Conservation (phyloP, 2,113 vertebrate species). For the Hippocampus mohnikei region DNA sequence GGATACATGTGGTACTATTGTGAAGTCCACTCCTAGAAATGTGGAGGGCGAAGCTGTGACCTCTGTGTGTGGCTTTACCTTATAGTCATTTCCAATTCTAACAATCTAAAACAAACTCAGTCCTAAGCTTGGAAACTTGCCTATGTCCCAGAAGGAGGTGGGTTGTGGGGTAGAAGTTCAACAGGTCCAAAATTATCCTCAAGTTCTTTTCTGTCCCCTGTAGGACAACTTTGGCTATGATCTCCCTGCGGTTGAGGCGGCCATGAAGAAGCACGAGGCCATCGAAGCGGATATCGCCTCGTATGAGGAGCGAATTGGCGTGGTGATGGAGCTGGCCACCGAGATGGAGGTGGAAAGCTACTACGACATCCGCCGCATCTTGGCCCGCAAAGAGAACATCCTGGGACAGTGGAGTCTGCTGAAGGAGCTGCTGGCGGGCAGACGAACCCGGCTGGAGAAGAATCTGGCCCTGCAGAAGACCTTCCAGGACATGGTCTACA, state of each 20-base stretch:
- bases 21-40: too few relatives aligned
- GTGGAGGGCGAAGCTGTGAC: too few relatives aligned
- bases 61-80: too few relatives aligned
- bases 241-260: conserved; percentile 88
- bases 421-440: conserved; percentile 80
- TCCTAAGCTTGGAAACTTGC: background rate
- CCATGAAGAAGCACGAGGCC: conserved; percentile 97
- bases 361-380: conserved; percentile 83
- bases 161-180: background rate
- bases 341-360: conserved; percentile 88
- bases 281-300: conserved; percentile 94
- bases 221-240: conserved; percentile 97
- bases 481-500: conserved; percentile 98
- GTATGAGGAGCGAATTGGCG: conserved; percentile 88
- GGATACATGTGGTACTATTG: too few relatives aligned
- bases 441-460: conserved; percentile 84
- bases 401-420: conserved; percentile 88
- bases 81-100: too few relatives aligned
- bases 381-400: conserved; percentile 88
- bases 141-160: too few relatives aligned
- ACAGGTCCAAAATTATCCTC: background rate
- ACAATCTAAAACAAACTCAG: background rate
- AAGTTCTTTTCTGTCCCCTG: background rate
- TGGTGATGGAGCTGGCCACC: conserved; percentile 81
- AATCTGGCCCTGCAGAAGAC: conserved; percentile 90